Evolutionary conservation across 2,797 vertebrate genomes (phyloP), one percentile per base, ranked within the genome.

Genomic region (Anomalospiza imberbis): DNA sequence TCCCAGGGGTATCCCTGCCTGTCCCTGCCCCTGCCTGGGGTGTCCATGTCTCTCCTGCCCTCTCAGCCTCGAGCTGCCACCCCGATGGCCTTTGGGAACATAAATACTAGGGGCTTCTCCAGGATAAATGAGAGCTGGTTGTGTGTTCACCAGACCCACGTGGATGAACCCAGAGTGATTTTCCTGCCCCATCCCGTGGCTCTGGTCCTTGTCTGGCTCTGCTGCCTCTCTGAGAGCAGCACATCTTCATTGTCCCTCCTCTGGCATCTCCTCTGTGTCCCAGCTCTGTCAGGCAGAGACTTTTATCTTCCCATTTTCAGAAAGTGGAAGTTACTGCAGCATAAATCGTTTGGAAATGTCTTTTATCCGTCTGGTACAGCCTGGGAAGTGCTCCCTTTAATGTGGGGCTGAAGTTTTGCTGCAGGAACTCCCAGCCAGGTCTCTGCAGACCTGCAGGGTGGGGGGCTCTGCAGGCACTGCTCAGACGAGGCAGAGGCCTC

Each of bases 1-100:
- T 57, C 7, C 22, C 57, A n/a, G 13, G 34, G 13, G 10, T 28
- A 47, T 62, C 22, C 13, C 9, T 60, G 44, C 3, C 20, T 8
- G 4, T 58, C 42, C 19, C n/a, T 57, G 70, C 1, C 53, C 2
- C 0, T 44, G 31, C 65, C 45, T 16, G 2, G 26, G 28, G 2
- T 38, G 40, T n/a, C 62, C 2, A 0, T 67, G 54, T 38, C 28
- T 29, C 51, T 44, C 38, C 34, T 61, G 40, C 47, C 34, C 8
- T 2, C 47, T 61, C 54, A 34, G 25, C 34, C 28, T 40, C 38
- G 38, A 40, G 38, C 38, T 40, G 38, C 38, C 61, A 61, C 3
- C 60, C 81, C 55, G 4, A 24, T 75, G 95, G 42, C 12, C 9
- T n/a, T 77, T 9, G 18, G 84, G 44, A 32, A 20, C 62, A 45